Conservation (phyloP, 2,797 vertebrate species). For the Tokudaia tokunoshimensis region DNA sequence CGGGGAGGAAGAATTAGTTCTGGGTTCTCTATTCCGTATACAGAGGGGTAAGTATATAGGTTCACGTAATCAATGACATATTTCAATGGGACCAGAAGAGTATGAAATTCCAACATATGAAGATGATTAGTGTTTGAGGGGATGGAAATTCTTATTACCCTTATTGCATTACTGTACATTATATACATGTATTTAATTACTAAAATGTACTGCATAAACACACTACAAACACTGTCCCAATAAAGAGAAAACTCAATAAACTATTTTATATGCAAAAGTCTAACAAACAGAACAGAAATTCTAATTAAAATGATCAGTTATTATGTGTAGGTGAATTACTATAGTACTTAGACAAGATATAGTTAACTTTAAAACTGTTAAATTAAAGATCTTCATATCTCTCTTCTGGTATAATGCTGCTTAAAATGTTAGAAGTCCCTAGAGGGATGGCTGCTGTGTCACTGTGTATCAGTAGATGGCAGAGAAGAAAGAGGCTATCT, state of each 20-base stretch:
- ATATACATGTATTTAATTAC: background rate
- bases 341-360: conserved; percentile 35
- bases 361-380: conserved; percentile 48
- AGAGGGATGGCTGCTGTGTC: no score
- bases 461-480: background rate
- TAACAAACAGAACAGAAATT: conserved; percentile 1
- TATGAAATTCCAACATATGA: background rate
- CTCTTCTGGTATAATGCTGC: background rate
- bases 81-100: background rate
- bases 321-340: background rate
- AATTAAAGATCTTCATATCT: background rate
- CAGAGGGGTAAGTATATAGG: background rate
- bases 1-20: background rate
- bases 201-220: background rate
- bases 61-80: background rate
- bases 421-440: background rate
- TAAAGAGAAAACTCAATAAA: background rate
- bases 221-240: background rate
- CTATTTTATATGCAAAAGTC: background rate
- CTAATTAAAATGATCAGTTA: conserved; percentile 38
- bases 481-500: background rate
- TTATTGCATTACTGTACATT: background rate
- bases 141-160: background rate
- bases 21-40: background rate
- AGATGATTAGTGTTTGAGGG: background rate